Percentiles rank a stretch among this genome's conserved stretches.
phyloP scores from a whole-genome alignment of 30 jellyfish, hydroid and myxozoan genomes.

The Pelagia noctiluca region DNA sequence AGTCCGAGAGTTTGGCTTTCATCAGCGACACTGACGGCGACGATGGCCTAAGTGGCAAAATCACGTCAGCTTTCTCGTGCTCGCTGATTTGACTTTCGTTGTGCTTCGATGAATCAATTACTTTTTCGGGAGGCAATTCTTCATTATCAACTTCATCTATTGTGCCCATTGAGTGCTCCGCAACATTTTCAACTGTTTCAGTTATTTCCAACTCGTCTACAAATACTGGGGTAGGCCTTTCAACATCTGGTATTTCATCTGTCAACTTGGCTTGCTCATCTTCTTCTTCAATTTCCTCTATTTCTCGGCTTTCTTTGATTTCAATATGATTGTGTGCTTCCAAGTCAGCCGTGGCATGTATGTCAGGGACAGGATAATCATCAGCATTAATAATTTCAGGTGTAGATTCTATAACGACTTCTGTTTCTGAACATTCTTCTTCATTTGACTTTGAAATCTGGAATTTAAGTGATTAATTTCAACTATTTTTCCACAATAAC shows the following conservation, averaged over 20 bases:
- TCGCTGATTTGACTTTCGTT: conserved; percentile 8
- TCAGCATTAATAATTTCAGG: neutral
- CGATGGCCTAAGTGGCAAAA: conserved; percentile 47
- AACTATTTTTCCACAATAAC: no score
- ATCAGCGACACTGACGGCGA: conserved; percentile 38
- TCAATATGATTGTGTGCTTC: neutral
- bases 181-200: conserved; percentile 1
- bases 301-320: no score
- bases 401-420: neutral
- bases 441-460: no score
- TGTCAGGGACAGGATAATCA: neutral
- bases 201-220: neutral
- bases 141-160: conserved; percentile 15
- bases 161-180: conserved; percentile 14
- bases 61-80: conserved; percentile 56
- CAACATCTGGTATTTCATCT: neutral
- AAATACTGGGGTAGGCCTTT: neutral
- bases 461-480: no score
- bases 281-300: no score
- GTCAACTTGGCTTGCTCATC: no score
- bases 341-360: neutral
- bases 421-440: conserved; percentile 14
- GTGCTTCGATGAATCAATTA: neutral
- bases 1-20: conserved; percentile 9
- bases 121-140: neutral